Conservation (phyloP, 1,140 invertebrate genomes). For the Drosophila nasuta region DNA sequence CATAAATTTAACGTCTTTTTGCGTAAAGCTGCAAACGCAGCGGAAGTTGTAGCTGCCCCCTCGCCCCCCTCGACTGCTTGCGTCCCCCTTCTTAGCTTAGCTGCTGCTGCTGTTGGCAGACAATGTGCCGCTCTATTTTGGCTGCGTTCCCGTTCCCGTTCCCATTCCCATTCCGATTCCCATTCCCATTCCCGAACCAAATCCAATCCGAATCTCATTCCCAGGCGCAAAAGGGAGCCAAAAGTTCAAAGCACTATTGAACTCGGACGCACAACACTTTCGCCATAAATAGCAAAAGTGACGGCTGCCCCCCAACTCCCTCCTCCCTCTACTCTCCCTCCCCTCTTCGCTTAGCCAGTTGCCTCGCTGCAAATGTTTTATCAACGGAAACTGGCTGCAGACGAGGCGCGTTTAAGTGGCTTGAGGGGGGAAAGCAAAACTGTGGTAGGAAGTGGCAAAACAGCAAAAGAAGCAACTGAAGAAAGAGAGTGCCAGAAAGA, state of each 20-base stretch:
- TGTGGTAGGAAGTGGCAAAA: slow-evolving; percentile 33
- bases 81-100: not conserved
- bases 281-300: slow-evolving; percentile 77
- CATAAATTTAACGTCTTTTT: slow-evolving; percentile 77
- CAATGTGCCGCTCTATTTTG: slow-evolving; percentile 80
- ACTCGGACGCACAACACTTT: slow-evolving; percentile 74
- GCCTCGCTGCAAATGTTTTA: slow-evolving; percentile 29
- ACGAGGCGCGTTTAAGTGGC: slow-evolving; percentile 6
- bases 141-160: slow-evolving; percentile 56
- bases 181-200: not conserved
- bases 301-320: slow-evolving; percentile 19
- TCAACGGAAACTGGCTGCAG: slow-evolving; percentile 39
- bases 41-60: slow-evolving; percentile 60
- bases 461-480: slow-evolving; percentile 5
- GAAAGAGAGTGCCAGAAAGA: slow-evolving; percentile 9
- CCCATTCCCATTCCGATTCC: slow-evolving; percentile 12
- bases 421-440: not conserved
- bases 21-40: slow-evolving; percentile 55
- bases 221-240: slow-evolving; percentile 51
- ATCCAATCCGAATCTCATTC: slow-evolving; percentile 15
- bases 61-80: not conserved
- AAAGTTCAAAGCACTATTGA: slow-evolving; percentile 82
- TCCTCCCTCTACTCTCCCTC: not conserved
- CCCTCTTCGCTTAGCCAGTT: not conserved
- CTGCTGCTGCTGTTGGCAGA: slow-evolving; percentile 43